Evolutionary conservation across 2,797 vertebrate genomes (phyloP).

Genomic region (Pseudocheirus occidentalis): DNA sequence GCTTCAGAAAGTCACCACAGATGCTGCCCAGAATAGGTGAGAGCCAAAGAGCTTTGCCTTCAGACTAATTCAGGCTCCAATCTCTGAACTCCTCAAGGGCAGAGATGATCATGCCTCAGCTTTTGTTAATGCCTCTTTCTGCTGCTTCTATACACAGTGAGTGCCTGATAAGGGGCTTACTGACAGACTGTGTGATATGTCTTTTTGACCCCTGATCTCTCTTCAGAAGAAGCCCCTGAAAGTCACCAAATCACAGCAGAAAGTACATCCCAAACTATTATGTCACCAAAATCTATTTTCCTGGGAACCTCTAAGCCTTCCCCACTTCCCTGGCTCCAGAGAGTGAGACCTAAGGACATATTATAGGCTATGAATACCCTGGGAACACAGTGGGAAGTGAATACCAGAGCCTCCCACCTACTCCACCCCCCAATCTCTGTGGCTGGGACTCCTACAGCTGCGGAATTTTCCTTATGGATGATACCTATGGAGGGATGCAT

Average conservation of each 20-base stretch:
- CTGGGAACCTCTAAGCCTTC: background rate
- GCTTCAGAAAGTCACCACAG: conserved; percentile 18
- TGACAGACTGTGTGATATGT: background rate
- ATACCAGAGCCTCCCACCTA: background rate
- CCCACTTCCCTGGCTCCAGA: background rate
- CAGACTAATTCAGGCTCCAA: conserved; percentile 1
- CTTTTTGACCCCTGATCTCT: background rate
- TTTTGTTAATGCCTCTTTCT: background rate
- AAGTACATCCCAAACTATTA: background rate
- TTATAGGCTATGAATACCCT: background rate
- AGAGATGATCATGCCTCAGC: fast-evolving
- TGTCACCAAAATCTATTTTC: background rate
- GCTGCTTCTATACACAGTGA: fast-evolving
- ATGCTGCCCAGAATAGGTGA: background rate
- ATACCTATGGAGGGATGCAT: conserved; percentile 19
- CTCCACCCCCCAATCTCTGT: background rate
- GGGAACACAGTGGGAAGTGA: background rate
- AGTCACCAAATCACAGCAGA: background rate
- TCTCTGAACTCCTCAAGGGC: conserved; percentile 46
- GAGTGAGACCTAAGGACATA: background rate
- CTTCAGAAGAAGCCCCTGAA: fast-evolving
- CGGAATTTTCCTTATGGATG: background rate
- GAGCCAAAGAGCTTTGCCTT: background rate
- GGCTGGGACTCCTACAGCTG: background rate
- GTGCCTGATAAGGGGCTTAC: fast-evolving